phyloP scores from a whole-genome alignment of 2,113 vertebrate genomes.

The Paracanthobrama guichenoti region DNA sequence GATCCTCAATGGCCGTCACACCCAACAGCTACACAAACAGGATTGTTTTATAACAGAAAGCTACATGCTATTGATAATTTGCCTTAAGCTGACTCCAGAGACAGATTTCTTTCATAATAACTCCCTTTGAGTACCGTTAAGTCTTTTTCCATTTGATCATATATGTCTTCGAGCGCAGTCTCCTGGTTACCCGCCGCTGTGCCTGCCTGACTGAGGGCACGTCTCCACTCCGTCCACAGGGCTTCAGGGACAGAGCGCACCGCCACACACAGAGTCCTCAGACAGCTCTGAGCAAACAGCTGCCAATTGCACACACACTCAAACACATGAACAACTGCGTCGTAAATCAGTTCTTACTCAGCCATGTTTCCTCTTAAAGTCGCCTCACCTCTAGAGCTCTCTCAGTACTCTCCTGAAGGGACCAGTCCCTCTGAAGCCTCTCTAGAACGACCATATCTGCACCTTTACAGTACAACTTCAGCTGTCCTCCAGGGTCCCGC shows the following conservation, averaged over 20 bases:
- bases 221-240: constrained; percentile 76
- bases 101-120: constrained; percentile 3
- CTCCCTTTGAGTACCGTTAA: constrained; percentile 76
- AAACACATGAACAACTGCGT: constrained; percentile 30
- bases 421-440: constrained; percentile 69
- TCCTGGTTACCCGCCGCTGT: constrained; percentile 70
- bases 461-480: constrained; percentile 92
- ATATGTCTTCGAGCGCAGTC: constrained; percentile 74
- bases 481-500: constrained; percentile 81
- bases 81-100: not conserved
- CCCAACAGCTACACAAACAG: constrained; percentile 82
- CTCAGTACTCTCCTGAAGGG: constrained; percentile 70
- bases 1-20: constrained; percentile 91
- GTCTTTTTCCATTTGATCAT: constrained; percentile 84
- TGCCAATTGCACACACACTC: constrained; percentile 49
- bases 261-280: constrained; percentile 89
- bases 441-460: constrained; percentile 88
- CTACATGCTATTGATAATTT: not conserved
- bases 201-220: constrained; percentile 68
- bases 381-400: constrained; percentile 80
- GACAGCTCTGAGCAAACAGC: constrained; percentile 78
- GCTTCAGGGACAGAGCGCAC: constrained; percentile 80
- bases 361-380: not conserved
- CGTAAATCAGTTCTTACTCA: not conserved
- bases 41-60: not conserved